Conservation (phyloP, 2,888 invertebrate species). For the Pseudeuparius sepicola region DNA sequence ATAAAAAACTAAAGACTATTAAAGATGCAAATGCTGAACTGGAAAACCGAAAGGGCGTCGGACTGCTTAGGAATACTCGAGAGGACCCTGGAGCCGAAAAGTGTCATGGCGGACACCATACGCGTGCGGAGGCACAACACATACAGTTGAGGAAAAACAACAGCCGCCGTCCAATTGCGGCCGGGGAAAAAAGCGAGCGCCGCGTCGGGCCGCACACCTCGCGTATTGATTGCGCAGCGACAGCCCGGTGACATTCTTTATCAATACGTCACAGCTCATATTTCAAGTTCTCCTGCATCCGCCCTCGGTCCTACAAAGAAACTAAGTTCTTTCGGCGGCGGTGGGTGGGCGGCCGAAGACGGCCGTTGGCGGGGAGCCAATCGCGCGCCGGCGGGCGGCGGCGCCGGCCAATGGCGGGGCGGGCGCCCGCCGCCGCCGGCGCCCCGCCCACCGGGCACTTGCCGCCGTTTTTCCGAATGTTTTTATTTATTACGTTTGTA, state of each 20-base stretch:
- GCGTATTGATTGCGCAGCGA: constrained; percentile 45
- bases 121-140: too few species aligned
- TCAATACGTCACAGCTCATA: constrained; percentile 48
- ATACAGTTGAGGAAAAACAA: constrained; percentile 27
- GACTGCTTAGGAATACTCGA: too few species aligned
- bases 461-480: constrained; percentile 45
- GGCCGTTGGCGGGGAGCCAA: constrained; percentile 33
- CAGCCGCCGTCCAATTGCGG: constrained; percentile 28
- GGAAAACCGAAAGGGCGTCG: too few species aligned
- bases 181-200: constrained; percentile 23
- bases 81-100: too few species aligned
- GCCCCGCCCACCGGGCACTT: constrained; percentile 35
- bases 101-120: too few species aligned
- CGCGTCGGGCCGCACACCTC: constrained; percentile 32
- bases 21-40: too few species aligned
- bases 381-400: constrained; percentile 26
- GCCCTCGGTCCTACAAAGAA: constrained; percentile 49
- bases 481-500: constrained; percentile 67
- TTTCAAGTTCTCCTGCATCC: constrained; percentile 42
- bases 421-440: constrained; percentile 42
- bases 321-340: constrained; percentile 43
- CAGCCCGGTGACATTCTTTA: constrained; percentile 60
- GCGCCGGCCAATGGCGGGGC: constrained; percentile 44
- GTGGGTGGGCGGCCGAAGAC: constrained; percentile 32
- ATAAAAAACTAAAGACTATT: too few species aligned